Percentiles rank a stretch among this genome's conserved stretches.
Evolutionary conservation across 1,140 invertebrate species (phyloP).

Genomic region (Magallana angulata): DNA sequence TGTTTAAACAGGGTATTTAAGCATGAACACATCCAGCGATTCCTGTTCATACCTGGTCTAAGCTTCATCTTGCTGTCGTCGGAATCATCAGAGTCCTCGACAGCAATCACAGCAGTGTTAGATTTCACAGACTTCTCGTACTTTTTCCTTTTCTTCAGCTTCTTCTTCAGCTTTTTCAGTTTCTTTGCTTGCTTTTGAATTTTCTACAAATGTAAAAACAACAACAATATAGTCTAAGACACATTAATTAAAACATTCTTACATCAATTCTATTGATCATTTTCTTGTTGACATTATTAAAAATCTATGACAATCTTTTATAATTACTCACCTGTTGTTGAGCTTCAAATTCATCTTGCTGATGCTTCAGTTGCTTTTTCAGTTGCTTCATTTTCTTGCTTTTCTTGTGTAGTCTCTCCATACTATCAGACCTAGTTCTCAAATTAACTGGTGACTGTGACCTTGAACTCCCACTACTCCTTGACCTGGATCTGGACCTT

Average conservation of each 20-base stretch:
- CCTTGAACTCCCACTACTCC: conserved; percentile 48
- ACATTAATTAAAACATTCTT: too few relatives aligned
- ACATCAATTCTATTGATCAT: too few relatives aligned
- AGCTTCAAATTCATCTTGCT: conserved; percentile 54
- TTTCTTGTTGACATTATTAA: too few relatives aligned
- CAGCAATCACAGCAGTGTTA: conserved; percentile 37
- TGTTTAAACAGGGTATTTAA: too few relatives aligned
- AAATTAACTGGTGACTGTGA: conserved; percentile 28
- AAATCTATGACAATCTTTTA: not conserved
- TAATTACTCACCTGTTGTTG: conserved; percentile 44
- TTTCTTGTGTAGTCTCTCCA: conserved; percentile 50
- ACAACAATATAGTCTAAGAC: not conserved
- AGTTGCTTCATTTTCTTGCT: conserved; percentile 56
- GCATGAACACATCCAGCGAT: too few relatives aligned
- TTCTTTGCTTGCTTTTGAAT: conserved; percentile 52
- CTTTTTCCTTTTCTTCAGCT: conserved; percentile 53
- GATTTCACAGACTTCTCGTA: conserved; percentile 19
- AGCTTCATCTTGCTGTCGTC: not conserved
- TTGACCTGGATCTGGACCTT: conserved; percentile 52
- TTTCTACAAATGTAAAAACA: conserved; percentile 28
- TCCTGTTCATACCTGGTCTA: not conserved
- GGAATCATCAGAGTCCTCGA: conserved; percentile 44
- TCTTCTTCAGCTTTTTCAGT: conserved; percentile 54
- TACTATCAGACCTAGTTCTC: conserved; percentile 12
- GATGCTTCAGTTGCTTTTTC: conserved; percentile 55